phyloP scores from a whole-genome alignment of 2,797 vertebrate species.

The Bradypodion pumilum region DNA sequence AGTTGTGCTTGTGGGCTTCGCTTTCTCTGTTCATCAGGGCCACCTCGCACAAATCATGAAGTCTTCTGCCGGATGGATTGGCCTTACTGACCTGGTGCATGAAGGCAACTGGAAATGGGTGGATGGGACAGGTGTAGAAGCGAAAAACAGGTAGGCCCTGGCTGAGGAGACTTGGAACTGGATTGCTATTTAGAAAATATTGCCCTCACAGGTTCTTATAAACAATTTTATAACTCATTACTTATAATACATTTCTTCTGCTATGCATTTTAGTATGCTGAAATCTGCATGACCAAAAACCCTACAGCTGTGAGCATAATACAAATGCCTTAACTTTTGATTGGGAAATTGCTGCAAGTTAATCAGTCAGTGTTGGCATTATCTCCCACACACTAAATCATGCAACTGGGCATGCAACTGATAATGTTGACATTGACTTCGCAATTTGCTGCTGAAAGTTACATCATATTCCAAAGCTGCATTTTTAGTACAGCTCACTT shows the following conservation, averaged over 20 bases:
- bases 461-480: background rate
- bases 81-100: background rate
- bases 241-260: background rate
- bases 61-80: conserved; percentile 8
- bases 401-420: no score
- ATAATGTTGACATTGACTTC: no score
- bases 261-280: background rate
- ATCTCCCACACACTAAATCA: no score
- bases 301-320: no score
- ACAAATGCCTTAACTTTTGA: no score
- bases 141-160: background rate
- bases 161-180: no score
- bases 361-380: no score
- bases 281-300: no score
- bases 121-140: background rate
- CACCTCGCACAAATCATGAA: background rate
- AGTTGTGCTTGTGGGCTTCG: background rate
- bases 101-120: conserved; percentile 23
- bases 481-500: background rate
- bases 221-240: background rate
- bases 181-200: background rate
- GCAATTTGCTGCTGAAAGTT: no score
- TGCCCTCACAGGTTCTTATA: background rate
- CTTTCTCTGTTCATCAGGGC: background rate
- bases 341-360: no score